Conservation (phyloP, 2,797 vertebrate genomes). For the Scolopax bukidnonensis region DNA sequence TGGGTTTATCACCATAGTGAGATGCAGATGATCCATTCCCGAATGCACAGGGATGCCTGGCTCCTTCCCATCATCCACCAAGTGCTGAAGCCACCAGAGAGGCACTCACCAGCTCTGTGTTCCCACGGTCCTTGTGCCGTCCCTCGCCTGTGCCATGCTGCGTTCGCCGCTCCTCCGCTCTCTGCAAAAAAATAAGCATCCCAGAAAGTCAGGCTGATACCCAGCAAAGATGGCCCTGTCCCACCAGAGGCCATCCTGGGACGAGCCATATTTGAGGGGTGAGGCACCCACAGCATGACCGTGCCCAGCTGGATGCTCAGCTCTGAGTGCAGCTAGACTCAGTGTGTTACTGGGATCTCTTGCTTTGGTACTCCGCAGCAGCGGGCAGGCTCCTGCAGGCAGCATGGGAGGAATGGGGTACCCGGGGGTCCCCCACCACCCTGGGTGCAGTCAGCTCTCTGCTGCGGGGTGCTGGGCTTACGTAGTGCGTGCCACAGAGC, state of each 20-base stretch:
- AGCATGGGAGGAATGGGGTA: fast-evolving
- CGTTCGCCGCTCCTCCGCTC: neutral
- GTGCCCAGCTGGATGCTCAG: fast-evolving
- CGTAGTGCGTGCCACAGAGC: fast-evolving
- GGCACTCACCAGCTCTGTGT: conserved; percentile 20
- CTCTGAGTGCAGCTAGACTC: neutral
- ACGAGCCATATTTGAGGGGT: fast-evolving
- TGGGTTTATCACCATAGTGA: fast-evolving
- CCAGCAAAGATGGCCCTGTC: neutral
- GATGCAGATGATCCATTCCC: neutral
- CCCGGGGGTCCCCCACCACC: fast-evolving
- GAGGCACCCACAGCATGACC: too few species aligned
- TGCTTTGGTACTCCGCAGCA: neutral
- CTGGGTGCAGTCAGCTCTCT: fast-evolving
- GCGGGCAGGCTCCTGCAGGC: neutral
- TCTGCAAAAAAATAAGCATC: neutral
- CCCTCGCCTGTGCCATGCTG: neutral
- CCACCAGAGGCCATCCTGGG: neutral
- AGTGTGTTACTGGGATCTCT: neutral
- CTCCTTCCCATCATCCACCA: fast-evolving
- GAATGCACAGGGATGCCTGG: fast-evolving
- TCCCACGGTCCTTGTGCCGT: neutral
- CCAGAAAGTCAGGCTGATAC: fast-evolving
- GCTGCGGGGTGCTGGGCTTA: neutral
- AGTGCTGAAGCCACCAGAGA: neutral